Conservation (phyloP, 2,113 vertebrate species). For the Lucifuga dentata region DNA sequence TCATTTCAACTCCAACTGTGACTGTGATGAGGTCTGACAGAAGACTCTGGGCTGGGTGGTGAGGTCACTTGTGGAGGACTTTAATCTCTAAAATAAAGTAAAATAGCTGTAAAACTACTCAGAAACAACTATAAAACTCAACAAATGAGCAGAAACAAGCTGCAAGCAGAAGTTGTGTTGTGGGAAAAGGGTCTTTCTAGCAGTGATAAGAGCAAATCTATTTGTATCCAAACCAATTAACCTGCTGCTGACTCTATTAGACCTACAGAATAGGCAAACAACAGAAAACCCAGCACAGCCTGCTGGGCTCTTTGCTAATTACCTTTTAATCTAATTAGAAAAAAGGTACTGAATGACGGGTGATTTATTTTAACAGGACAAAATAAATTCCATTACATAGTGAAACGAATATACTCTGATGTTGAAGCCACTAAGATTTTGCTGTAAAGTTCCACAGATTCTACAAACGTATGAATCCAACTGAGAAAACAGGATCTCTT, state of each 20-base stretch:
- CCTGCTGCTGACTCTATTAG: slow-evolving; percentile 61
- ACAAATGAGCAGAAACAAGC: slow-evolving; percentile 51
- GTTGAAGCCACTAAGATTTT: slow-evolving; percentile 5
- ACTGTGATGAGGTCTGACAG: slow-evolving; percentile 1
- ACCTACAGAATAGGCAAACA: slow-evolving; percentile 43
- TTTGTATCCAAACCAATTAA: slow-evolving; percentile 59
- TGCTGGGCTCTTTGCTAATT: slow-evolving; percentile 29
- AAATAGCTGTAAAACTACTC: slow-evolving; percentile 9
- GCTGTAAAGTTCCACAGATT: background rate
- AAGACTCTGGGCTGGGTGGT: slow-evolving; percentile 21
- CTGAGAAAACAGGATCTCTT: slow-evolving; percentile 8
- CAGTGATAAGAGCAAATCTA: slow-evolving; percentile 56
- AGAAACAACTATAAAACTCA: slow-evolving; percentile 11
- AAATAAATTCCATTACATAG: slow-evolving; percentile 15
- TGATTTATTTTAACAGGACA: slow-evolving; percentile 18
- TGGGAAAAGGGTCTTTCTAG: slow-evolving; percentile 24
- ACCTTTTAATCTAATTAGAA: slow-evolving; percentile 55
- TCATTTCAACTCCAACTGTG: slow-evolving; percentile 28
- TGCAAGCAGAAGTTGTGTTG: slow-evolving; percentile 39
- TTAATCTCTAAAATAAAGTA: slow-evolving; percentile 36
- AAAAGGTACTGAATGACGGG: slow-evolving; percentile 10
- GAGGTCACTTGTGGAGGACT: slow-evolving; percentile 47
- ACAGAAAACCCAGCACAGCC: slow-evolving; percentile 25
- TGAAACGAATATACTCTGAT: slow-evolving; percentile 1
- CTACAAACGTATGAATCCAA: slow-evolving; percentile 29